phyloP scores from a whole-genome alignment of 2,113 vertebrate genomes.

The Corvus cornix region DNA sequence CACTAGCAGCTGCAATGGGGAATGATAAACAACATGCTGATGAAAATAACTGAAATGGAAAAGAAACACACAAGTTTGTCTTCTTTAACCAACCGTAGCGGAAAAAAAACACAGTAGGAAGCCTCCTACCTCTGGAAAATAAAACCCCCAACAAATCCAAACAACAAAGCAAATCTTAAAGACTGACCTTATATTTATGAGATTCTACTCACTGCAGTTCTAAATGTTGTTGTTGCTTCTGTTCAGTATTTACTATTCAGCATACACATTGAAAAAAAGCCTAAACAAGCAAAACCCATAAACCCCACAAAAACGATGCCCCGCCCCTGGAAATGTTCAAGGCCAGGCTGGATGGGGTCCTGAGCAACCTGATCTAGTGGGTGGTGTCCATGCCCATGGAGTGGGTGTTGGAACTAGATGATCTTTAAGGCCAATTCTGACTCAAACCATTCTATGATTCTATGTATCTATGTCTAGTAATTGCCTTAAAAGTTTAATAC shows the following conservation, averaged over 20 bases:
- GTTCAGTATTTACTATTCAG: background rate
- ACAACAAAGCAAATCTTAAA: background rate
- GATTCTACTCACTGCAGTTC: background rate
- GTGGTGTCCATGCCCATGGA: too few relatives aligned
- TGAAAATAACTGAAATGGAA: conserved; percentile 1
- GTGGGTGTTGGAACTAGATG: background rate
- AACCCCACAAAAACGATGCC: background rate
- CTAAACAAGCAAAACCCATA: background rate
- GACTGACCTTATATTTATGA: background rate
- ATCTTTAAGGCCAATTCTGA: background rate
- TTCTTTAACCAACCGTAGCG: background rate
- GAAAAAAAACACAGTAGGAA: background rate
- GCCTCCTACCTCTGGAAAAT: background rate
- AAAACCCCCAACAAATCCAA: background rate
- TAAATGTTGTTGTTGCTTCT: background rate
- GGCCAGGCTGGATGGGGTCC: background rate
- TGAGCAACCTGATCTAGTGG: background rate
- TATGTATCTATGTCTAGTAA: background rate
- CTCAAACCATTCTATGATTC: background rate
- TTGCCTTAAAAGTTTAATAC: background rate
- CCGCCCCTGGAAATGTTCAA: background rate
- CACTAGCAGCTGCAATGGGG: background rate
- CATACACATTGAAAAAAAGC: background rate
- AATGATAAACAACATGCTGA: background rate
- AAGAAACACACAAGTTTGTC: background rate